Base-by-base conservation (phyloP, 2,797 vertebrate species). In the Sylvia borin region DNA sequence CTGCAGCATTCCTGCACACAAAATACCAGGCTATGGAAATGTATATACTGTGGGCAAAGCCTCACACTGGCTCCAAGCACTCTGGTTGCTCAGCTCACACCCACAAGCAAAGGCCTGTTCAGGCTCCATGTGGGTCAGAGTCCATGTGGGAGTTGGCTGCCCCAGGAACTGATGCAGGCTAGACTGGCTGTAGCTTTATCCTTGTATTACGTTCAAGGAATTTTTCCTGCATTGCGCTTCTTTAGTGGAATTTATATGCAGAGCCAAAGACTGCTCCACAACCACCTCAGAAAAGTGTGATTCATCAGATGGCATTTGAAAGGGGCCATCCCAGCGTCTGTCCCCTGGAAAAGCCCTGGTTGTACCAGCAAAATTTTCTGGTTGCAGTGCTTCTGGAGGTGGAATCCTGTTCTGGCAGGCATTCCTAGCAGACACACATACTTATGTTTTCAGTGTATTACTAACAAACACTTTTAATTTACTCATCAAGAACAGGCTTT, bases 281-380 rank as follows among this genome's bases (percentile, higher is more conserved):
- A 36, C 47, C 3, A 8, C 47, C 70, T 82, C 64, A 85, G 67
- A 65, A 74, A 89, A 88, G 48, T 4, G 6, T 80, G 71, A 67
- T 62, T 95, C 91, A 94, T 87, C 78, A 61, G 85, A 64, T 58
- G 70, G 68, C 75, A 73, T 90, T 94, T 95, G 54, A 74, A 71
- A 89, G 14, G 66, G 64, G 25, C 65, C 55, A 66, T 67, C 80
- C 55, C 73, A 54, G 16, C 32, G 36, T 45, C 61, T 76, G 51
- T 68, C 53, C 62, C 34, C 24, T 80, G 64, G 79, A 85, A 95
- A 79, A 58, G 10, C 45, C 53, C 20, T 3, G 13, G 68, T 43
- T 65, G 42, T 2, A 7, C 18, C 87, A 51, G 26, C 2, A 5
- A 40, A 51, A 54, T 48, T 70, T 6, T 40, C 38, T 51, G 42